Percentiles rank a stretch among this genome's conserved stretches.
Conservation (phyloP, 2,113 vertebrate species). For the Dascyllus trimaculatus region DNA sequence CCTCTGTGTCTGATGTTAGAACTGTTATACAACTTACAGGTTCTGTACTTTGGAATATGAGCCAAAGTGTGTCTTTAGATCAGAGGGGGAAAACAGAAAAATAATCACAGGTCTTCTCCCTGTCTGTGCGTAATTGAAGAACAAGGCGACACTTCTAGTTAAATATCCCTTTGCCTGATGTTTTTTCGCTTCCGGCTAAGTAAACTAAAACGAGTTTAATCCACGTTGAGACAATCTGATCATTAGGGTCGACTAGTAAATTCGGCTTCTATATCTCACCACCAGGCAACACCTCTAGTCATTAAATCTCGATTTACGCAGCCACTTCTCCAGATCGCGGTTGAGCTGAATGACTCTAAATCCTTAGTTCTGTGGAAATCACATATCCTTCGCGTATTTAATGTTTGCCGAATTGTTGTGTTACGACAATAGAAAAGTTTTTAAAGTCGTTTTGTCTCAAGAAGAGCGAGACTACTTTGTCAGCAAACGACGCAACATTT, state of each 20-base stretch:
- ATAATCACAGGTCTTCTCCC: neutral
- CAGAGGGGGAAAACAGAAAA: neutral
- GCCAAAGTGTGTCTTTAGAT: neutral
- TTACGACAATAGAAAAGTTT: neutral
- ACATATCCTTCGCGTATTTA: neutral
- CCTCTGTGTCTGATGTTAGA: too few species aligned
- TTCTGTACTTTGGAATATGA: neutral
- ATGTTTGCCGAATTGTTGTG: neutral
- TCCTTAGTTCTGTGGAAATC: neutral
- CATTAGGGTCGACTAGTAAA: neutral
- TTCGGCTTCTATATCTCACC: neutral
- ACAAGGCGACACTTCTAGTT: neutral
- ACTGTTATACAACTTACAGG: too few species aligned
- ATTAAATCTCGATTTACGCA: neutral
- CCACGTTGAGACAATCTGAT: fast-evolving
- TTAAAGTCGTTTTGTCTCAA: neutral
- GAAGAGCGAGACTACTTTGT: neutral
- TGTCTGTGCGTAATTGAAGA: neutral
- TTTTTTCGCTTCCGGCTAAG: neutral
- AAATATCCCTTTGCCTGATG: neutral
- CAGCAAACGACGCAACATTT: neutral
- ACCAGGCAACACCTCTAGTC: neutral
- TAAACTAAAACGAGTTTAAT: neutral
- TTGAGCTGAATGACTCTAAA: neutral
- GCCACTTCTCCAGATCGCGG: fast-evolving